Base-by-base conservation (phyloP, 2,888 invertebrate genomes). In the Cyclophora albipunctata region DNA sequence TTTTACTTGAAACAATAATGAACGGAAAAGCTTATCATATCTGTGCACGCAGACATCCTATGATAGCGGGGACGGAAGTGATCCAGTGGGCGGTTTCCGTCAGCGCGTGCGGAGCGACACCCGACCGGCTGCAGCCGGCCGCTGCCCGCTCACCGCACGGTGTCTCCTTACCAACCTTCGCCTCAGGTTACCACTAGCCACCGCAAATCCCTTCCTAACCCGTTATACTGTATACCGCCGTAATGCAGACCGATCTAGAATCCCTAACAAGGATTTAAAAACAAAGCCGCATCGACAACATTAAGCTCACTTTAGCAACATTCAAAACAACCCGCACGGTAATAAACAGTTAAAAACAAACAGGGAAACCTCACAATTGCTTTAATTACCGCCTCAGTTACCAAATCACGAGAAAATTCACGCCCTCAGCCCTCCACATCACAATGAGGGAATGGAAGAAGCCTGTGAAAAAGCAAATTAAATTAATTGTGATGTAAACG, bases 391-490 rank as follows among this genome's bases (percentile, higher is more conserved):
- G 75, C 72, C 78, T 79, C 75, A 69, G 80, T 83, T 80, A 84
- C 84, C 81, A 81, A 85, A 86, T 84, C 83, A 84, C 79, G 78
- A 82, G 83, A 82, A 84, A 81, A 83, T 85, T 86, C 81, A 78
- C 86, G 78, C 84, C 77, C 79, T 78, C 75, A 71, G 70, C 76
- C 78, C 82, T 78, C 76, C 74, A 78, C 78, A 76, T 81, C 73
- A 81, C 81, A 83, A 81, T 79, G 75, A 77, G 75, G 76, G 78
- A 82, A 78, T 81, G 78, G 79, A 81, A 81, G 86, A 85, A 86
- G 82, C 84, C 85, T 77, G 82, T 84, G 82, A 85, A 86, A 84
- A 86, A 84, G 82, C 84, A 85, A 87, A 86, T 85, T 86, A 86
- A 86, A 81, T 86, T 84, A 84, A 83, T 85, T 84, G 85, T 83